Conservation (phyloP, 2,797 vertebrate species). For the Rhinogobio ventralis region DNA sequence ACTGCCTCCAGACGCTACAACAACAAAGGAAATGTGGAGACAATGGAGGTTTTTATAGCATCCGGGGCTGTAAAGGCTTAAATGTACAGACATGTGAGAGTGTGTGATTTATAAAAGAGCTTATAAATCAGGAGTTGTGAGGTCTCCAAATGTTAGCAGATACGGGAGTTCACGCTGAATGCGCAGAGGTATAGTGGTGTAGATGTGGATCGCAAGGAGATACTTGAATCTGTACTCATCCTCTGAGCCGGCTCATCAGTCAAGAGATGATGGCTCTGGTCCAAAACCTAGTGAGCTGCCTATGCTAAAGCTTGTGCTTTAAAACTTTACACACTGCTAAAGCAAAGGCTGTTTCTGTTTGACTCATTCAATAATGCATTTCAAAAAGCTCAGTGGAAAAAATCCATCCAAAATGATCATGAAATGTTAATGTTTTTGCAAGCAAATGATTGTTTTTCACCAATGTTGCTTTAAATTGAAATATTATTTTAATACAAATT, state of each 20-base stretch:
- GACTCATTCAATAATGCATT: not conserved
- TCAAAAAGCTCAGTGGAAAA: not conserved
- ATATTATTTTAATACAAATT: not conserved
- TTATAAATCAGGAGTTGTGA: conserved; percentile 21
- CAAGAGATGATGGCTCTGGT: conserved; percentile 19
- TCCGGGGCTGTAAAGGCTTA: conserved; percentile 31
- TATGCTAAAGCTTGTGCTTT: not conserved
- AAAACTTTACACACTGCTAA: not conserved
- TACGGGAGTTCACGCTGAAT: conserved; percentile 17
- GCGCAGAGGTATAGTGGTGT: not conserved
- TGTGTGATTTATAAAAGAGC: conserved; percentile 43
- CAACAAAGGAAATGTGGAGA: conserved; percentile 58
- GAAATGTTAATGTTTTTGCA: not conserved
- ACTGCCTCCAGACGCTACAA: conserved; percentile 55
- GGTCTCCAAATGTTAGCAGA: conserved; percentile 20
- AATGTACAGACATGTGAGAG: conserved; percentile 25
- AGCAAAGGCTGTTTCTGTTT: not conserved
- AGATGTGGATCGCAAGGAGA: conserved; percentile 15
- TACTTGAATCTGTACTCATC: conserved; percentile 12
- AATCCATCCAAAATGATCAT: not conserved
- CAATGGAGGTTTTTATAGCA: conserved; percentile 57
- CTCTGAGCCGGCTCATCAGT: conserved; percentile 1
- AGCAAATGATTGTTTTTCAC: not conserved
- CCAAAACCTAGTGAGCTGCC: conserved; percentile 14
- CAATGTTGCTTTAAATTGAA: not conserved